phyloP scores from a whole-genome alignment of 2,888 invertebrate genomes.

The Nephrotoma appendiculata region DNA sequence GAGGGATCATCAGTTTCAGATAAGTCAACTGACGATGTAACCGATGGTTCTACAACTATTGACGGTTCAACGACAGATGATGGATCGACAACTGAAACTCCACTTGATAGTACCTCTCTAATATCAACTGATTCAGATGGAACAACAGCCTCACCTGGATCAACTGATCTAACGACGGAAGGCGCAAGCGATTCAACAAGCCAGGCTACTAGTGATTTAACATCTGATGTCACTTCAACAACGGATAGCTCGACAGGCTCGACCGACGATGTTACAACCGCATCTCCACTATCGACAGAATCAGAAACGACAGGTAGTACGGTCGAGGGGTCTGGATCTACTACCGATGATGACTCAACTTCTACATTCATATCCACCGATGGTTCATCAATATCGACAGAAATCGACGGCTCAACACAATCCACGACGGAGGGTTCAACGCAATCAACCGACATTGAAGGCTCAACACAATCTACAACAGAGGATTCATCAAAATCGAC shows the following conservation, averaged over 20 bases:
- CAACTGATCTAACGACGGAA: constrained; percentile 1
- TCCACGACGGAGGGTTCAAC: constrained; percentile 5
- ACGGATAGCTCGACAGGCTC: constrained; percentile 2
- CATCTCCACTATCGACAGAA: neutral
- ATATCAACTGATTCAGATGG: neutral
- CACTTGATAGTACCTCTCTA: neutral
- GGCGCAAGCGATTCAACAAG: constrained; percentile 9
- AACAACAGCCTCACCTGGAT: constrained; percentile 3
- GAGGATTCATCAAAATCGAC: neutral
- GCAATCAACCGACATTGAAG: neutral
- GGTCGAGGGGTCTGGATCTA: neutral
- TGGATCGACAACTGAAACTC: neutral
- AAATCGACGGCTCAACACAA: constrained; percentile 11
- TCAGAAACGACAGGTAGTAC: neutral
- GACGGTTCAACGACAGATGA: neutral
- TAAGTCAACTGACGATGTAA: neutral
- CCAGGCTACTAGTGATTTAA: constrained; percentile 9
- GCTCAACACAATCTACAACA: constrained; percentile 11
- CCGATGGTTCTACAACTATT: neutral
- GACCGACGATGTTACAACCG: constrained; percentile 9
- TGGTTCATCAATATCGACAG: constrained; percentile 7
- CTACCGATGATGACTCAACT: neutral
- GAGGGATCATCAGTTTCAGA: neutral
- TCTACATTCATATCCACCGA: neutral
- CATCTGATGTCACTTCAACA: constrained; percentile 6